Conservation (phyloP, 1,140 invertebrate genomes). For the Leptopilina clavipes region DNA sequence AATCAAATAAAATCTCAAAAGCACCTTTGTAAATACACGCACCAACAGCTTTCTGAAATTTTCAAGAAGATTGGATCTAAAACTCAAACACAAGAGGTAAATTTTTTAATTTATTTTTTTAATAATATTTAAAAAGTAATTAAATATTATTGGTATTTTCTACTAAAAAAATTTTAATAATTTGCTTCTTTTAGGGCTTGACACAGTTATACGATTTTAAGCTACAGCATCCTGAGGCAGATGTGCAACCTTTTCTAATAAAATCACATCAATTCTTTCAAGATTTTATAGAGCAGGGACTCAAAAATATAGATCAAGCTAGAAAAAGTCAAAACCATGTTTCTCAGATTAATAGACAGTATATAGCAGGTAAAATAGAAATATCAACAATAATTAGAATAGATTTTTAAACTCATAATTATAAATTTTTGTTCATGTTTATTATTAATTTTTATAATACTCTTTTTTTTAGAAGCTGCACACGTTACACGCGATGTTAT, state of each 20-base stretch:
- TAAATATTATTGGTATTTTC: too few species aligned
- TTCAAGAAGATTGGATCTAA: conserved; percentile 94
- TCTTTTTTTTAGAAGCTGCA: conserved; percentile 46
- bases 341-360: conserved; percentile 63
- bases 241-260: conserved; percentile 88
- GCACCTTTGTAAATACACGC: conserved; percentile 82
- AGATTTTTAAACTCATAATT: too few species aligned
- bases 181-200: conserved; percentile 80
- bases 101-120: conserved; percentile 12
- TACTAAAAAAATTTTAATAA: conserved; percentile 31
- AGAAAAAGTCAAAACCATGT: conserved; percentile 73
- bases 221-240: conserved; percentile 91
- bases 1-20: conserved; percentile 69
- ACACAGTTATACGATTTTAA: conserved; percentile 92
- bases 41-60: conserved; percentile 91
- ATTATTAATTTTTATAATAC: too few species aligned
- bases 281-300: conserved; percentile 91
- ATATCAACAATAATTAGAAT: too few species aligned
- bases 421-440: too few species aligned
- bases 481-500: conserved; percentile 47
- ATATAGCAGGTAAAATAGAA: conserved; percentile 56
- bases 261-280: conserved; percentile 94
- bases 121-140: too few species aligned
- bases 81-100: conserved; percentile 88
- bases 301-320: conserved; percentile 86